Evolutionary conservation across 1,140 invertebrate species (phyloP).

Genomic region (Sycobia sp.): DNA sequence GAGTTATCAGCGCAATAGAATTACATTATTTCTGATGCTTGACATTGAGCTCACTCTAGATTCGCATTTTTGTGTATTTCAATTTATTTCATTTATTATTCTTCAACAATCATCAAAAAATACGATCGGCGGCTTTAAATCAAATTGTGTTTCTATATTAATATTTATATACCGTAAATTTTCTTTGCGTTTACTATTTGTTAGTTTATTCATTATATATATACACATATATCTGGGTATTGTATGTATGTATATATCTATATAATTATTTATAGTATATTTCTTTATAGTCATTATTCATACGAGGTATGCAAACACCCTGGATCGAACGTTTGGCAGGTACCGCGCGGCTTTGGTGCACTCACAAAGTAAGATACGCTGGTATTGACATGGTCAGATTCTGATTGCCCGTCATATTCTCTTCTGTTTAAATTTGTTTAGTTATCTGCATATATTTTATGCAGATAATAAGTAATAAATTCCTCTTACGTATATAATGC

Average conservation of each 20-base stretch:
- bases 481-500: no score
- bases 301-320: slow-evolving; percentile 17
- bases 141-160: slow-evolving; percentile 22
- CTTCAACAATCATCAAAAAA: not conserved
- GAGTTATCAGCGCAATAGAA: no score
- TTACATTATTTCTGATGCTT: no score
- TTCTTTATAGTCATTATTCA: slow-evolving; percentile 16
- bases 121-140: slow-evolving; percentile 8
- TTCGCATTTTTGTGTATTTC: not conserved
- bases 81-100: not conserved
- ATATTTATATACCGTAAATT: slow-evolving; percentile 10
- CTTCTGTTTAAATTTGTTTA: not conserved
- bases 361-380: not conserved
- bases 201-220: no score
- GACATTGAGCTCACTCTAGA: no score
- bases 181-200: not conserved
- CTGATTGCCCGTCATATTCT: not conserved
- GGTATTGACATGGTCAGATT: not conserved
- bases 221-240: not conserved
- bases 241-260: slow-evolving; percentile 13
- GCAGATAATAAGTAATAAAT: no score
- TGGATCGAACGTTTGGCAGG: slow-evolving; percentile 28
- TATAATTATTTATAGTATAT: slow-evolving; percentile 20
- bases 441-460: no score
- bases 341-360: not conserved